phyloP scores from a whole-genome alignment of 2,797 vertebrate species.

The Ispidina lecontei region DNA sequence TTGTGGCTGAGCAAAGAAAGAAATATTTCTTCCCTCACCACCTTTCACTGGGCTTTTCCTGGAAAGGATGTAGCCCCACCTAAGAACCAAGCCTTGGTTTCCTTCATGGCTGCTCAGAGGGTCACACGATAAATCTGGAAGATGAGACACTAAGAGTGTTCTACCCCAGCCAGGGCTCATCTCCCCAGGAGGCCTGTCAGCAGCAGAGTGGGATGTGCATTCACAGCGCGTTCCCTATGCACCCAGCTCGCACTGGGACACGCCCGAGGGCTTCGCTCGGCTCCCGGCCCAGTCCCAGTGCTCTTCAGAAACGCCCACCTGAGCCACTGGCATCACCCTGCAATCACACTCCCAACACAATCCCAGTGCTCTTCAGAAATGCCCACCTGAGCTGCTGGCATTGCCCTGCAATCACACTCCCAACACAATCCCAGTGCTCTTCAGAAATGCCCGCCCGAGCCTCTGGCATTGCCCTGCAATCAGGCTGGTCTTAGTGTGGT shows the following conservation, averaged over 20 bases:
- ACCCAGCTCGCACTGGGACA: no score
- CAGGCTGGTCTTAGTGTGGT: neutral
- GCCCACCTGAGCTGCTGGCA: no score
- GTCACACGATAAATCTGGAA: neutral
- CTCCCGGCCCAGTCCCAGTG: no score
- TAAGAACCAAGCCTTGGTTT: neutral
- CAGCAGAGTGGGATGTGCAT: neutral
- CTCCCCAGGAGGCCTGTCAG: slow-evolving; percentile 31
- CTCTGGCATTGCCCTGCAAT: slow-evolving; percentile 9
- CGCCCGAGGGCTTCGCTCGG: no score
- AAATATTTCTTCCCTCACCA: neutral
- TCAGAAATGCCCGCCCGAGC: slow-evolving; percentile 4
- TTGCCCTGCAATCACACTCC: no score
- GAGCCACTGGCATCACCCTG: no score
- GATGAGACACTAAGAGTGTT: neutral
- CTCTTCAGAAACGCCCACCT: no score
- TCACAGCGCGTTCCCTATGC: neutral
- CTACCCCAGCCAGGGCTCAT: neutral
- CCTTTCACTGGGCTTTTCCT: neutral
- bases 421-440: neutral
- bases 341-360: no score
- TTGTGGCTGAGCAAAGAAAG: neutral
- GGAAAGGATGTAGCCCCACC: slow-evolving; percentile 17
- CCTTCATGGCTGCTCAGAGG: neutral
- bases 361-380: no score